phyloP scores from a whole-genome alignment of 2,888 invertebrate species.

The Dryocosmus kuriphilus region DNA sequence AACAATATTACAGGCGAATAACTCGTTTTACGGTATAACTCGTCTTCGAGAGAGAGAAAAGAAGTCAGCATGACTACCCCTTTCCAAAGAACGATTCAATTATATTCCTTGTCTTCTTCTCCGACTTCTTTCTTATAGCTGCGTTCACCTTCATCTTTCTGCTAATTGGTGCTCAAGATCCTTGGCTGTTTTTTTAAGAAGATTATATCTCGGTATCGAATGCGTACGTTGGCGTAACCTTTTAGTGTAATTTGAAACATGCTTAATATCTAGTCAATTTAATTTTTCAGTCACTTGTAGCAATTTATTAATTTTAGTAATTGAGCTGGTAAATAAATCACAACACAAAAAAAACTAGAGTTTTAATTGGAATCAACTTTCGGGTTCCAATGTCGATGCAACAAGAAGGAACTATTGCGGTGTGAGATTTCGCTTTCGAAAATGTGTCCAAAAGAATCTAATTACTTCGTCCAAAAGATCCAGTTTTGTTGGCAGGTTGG shows the following conservation, averaged over 20 bases:
- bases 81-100: conserved; percentile 31
- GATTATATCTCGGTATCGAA: conserved; percentile 16
- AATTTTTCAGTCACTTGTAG: no score
- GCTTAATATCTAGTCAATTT: no score
- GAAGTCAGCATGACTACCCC: conserved; percentile 16
- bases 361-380: no score
- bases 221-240: not conserved
- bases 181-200: conserved; percentile 11
- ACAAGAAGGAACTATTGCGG: no score
- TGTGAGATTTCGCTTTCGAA: no score
- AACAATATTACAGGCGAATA: conserved; percentile 21
- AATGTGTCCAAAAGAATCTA: no score
- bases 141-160: conserved; percentile 33
- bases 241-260: conserved; percentile 12
- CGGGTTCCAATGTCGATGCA: no score
- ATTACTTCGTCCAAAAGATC: no score
- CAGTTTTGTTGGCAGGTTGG: no score
- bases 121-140: not conserved
- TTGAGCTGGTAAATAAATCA: no score
- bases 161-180: conserved; percentile 29
- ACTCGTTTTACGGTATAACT: conserved; percentile 21
- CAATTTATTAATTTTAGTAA: no score
- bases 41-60: not conserved
- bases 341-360: no score
- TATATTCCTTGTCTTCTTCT: conserved; percentile 30